A percentile compares a stretch with the other conserved stretches of the same genome.
Evolutionary conservation across 2,888 invertebrate genomes (phyloP).

Genomic region (Eristalis arbustorum): DNA sequence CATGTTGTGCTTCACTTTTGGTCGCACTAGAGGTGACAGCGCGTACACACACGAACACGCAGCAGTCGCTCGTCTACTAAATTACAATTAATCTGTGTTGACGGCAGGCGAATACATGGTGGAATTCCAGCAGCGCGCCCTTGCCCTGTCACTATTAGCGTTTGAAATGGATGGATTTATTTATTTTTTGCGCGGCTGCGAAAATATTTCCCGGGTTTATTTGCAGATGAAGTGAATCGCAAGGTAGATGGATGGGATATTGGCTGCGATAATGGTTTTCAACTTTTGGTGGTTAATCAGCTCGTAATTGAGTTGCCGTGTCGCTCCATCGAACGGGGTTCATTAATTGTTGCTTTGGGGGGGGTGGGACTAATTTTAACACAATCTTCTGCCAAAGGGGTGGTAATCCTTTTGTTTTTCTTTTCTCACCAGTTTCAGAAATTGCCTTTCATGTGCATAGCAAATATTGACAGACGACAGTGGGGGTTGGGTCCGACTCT

Average conservation of each 20-base stretch:
- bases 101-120: background rate
- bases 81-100: conserved; percentile 49
- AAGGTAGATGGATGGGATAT: background rate
- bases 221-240: background rate
- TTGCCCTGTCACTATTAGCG: background rate
- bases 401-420: background rate
- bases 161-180: conserved; percentile 15
- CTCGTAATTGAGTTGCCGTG: background rate
- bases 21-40: conserved; percentile 32
- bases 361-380: conserved; percentile 10
- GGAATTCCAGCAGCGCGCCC: conserved; percentile 7
- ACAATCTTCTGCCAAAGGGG: conserved; percentile 52
- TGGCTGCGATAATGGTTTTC: background rate
- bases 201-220: background rate
- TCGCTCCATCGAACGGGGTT: background rate
- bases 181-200: background rate
- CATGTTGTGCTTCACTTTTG: conserved; percentile 26
- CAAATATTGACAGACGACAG: conserved; percentile 26
- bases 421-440: background rate
- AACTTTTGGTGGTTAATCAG: background rate
- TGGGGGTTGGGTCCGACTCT: conserved; percentile 13
- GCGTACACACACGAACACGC: background rate
- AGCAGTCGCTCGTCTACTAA: conserved; percentile 13
- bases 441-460: conserved; percentile 8
- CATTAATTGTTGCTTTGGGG: conserved; percentile 9